A percentile compares a stretch with the other conserved stretches of the same genome.
Evolutionary conservation across 1,140 invertebrate genomes (phyloP).

Genomic region (Drosophila busckii): DNA sequence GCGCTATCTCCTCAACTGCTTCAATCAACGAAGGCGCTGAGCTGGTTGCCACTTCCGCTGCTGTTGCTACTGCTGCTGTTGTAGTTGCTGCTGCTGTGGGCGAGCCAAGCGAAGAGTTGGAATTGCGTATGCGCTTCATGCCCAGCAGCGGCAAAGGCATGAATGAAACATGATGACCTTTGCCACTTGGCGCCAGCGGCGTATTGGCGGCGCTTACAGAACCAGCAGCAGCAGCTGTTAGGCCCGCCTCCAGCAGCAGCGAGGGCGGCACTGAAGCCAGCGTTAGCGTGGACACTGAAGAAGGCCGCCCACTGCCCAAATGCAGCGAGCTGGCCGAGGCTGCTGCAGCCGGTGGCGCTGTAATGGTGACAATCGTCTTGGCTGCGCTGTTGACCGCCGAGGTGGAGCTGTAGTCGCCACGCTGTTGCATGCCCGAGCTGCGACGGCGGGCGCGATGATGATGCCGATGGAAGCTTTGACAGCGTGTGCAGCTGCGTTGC

Average conservation of each 20-base stretch:
- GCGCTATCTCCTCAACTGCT: conserved; percentile 16
- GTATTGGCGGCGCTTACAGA: conserved; percentile 61
- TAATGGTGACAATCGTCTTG: conserved; percentile 64
- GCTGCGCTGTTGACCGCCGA: conserved; percentile 63
- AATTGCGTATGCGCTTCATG: conserved; percentile 46
- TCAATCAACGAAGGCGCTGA: conserved; percentile 61
- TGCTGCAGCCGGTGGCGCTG: conserved; percentile 57
- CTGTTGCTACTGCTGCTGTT: too few species aligned
- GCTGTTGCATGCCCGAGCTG: conserved; percentile 59
- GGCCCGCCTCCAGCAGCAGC: conserved; percentile 32
- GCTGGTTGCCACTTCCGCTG: conserved; percentile 26
- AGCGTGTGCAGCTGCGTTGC: conserved; percentile 66
- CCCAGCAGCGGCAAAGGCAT: conserved; percentile 52
- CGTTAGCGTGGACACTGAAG: conserved; percentile 60
- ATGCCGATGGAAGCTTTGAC: conserved; percentile 76
- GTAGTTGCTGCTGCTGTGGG: conserved; percentile 28
- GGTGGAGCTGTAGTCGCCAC: conserved; percentile 59
- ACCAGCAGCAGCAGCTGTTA: conserved; percentile 1
- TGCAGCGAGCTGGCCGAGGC: conserved; percentile 55
- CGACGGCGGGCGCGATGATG: conserved; percentile 69
- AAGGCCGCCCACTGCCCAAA: conserved; percentile 38
- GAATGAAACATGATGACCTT: conserved; percentile 60
- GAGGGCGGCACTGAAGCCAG: conserved; percentile 58
- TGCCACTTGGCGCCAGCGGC: conserved; percentile 54
- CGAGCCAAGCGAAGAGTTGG: conserved; percentile 47